Evolutionary conservation across 2,113 vertebrate genomes (phyloP).

Genomic region (Chamaetylas fuelleborni): DNA sequence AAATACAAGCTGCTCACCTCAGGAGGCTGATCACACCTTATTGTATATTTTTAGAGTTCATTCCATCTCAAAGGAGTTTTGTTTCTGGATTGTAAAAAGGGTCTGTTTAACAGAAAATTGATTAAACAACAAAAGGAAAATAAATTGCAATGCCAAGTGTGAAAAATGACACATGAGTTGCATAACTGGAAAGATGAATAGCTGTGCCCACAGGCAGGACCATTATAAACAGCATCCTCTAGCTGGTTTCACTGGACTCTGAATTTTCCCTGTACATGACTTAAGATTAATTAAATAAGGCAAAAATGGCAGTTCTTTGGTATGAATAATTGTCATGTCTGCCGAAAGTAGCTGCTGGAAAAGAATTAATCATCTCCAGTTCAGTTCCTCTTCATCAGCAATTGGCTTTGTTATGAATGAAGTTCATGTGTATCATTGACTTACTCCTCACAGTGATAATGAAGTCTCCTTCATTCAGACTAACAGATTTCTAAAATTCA

Average conservation of each 20-base stretch:
- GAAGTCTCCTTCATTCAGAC: not conserved
- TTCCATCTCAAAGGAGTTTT: not conserved
- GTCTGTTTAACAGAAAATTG: not conserved
- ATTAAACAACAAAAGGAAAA: constrained; percentile 21
- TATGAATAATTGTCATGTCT: not conserved
- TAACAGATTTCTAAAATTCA: not conserved
- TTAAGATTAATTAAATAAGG: constrained; percentile 42
- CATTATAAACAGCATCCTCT: not conserved
- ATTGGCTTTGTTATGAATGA: constrained; percentile 9
- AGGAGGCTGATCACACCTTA: not conserved
- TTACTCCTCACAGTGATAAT: not conserved
- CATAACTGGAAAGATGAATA: not conserved
- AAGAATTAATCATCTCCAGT: not conserved
- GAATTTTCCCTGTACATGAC: not conserved
- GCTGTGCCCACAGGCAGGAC: not conserved
- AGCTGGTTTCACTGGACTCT: not conserved
- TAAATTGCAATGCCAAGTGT: not conserved
- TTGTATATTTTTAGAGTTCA: not conserved
- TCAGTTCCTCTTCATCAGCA: not conserved
- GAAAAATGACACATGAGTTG: constrained; percentile 3
- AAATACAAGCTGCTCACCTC: not conserved
- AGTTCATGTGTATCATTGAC: not conserved
- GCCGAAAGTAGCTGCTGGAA: not conserved
- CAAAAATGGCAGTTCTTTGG: not conserved
- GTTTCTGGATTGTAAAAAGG: not conserved